Evolutionary conservation across 2,113 vertebrate genomes (phyloP).

Genomic region (Halichoerus grypus): DNA sequence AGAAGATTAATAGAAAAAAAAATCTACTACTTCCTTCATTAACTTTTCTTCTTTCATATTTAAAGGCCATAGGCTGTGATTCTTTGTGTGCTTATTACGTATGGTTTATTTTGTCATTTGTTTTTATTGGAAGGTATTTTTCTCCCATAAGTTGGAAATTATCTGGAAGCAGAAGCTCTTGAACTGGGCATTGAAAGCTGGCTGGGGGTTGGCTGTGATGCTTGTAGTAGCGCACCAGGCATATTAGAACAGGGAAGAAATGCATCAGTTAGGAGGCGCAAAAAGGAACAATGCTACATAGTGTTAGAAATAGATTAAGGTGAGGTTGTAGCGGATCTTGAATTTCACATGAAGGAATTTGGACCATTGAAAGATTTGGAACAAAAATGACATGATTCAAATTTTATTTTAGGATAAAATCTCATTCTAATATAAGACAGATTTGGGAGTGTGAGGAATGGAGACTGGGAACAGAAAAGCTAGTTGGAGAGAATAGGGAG

Average conservation of each 20-base stretch:
- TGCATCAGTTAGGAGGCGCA: background rate
- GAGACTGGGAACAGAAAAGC: background rate
- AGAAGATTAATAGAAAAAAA: background rate
- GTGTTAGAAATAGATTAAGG: background rate
- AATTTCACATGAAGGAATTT: background rate
- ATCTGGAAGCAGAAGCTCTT: background rate
- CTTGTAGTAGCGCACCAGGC: background rate
- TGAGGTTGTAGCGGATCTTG: background rate
- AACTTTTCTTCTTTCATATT: background rate
- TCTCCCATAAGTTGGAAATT: background rate
- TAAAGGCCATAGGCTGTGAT: background rate
- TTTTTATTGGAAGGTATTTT: background rate
- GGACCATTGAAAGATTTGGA: background rate
- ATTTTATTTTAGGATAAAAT: conserved; percentile 39
- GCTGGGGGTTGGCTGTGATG: background rate
- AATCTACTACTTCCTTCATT: background rate
- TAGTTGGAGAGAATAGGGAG: background rate
- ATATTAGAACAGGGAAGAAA: background rate
- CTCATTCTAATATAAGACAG: background rate
- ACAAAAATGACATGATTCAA: conserved; percentile 21
- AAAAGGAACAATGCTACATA: background rate
- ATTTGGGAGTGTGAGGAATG: background rate
- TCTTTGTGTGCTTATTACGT: background rate
- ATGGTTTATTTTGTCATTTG: background rate
- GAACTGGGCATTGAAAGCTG: background rate